phyloP scores from a whole-genome alignment of 2,797 vertebrate species.

The Telmatherina bonti region DNA sequence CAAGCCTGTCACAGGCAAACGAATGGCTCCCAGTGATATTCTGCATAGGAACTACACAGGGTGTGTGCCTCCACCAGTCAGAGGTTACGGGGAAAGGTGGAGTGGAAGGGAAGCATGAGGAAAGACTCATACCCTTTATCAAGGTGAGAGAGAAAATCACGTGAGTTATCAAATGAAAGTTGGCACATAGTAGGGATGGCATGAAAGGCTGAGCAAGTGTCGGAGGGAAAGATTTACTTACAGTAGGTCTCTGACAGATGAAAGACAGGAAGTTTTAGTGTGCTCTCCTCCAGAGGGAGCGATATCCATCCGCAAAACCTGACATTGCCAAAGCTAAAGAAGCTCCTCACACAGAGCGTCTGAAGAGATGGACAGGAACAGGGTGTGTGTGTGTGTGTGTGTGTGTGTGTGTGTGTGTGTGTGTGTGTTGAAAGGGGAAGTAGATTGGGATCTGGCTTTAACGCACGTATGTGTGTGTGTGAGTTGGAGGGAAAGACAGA shows the following conservation, averaged over 20 bases:
- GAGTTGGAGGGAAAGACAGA: too few species aligned
- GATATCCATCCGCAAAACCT: slow-evolving; percentile 55
- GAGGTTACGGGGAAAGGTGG: slow-evolving; percentile 32
- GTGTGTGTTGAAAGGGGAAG: slow-evolving; percentile 48
- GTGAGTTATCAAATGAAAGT: slow-evolving; percentile 27
- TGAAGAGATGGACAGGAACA: slow-evolving; percentile 24
- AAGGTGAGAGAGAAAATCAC: slow-evolving; percentile 27
- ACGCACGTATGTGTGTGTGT: slow-evolving; percentile 55
- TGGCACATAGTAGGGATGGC: slow-evolving; percentile 16
- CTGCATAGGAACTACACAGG: slow-evolving; percentile 45
- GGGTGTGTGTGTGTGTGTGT: slow-evolving; percentile 34
- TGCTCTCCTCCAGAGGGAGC: slow-evolving; percentile 59
- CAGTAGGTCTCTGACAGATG: slow-evolving; percentile 58
- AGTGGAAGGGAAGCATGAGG: slow-evolving; percentile 14
- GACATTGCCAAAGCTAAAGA: slow-evolving; percentile 58
- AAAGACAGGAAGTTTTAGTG: slow-evolving; percentile 64
- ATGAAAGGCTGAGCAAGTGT: slow-evolving; percentile 19
- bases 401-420: slow-evolving; percentile 53
- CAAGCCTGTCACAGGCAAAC: slow-evolving; percentile 19
- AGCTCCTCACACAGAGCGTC: slow-evolving; percentile 46
- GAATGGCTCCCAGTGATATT: slow-evolving; percentile 44
- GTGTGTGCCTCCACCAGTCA: slow-evolving; percentile 23
- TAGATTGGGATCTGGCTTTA: slow-evolving; percentile 44
- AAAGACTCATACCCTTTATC: slow-evolving; percentile 25
- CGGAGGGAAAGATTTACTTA: slow-evolving; percentile 58